These are phyloP conservation scores for Echinarachnius parma DNA, from an alignment of 53 echinoderm and acorn worm genomes.

Conservation along the genomic window DNA sequence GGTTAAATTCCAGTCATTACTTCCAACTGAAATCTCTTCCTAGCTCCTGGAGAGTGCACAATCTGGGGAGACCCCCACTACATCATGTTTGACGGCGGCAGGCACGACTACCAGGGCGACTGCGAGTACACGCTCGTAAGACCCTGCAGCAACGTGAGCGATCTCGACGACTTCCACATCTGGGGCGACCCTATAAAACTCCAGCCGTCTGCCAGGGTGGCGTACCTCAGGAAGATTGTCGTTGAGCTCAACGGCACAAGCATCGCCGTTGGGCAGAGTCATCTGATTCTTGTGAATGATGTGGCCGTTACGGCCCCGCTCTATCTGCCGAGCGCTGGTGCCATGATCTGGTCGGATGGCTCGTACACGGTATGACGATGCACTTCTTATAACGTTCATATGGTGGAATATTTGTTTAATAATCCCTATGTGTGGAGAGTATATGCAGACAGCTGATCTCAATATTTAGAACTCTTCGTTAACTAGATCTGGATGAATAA, in stretches of 20 bases:
- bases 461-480: too few relatives aligned
- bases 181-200: slow-evolving; percentile 61
- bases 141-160: slow-evolving; percentile 26
- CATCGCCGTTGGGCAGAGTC: slow-evolving; percentile 45
- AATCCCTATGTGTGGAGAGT: too few relatives aligned
- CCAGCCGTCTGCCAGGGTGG: slow-evolving; percentile 58
- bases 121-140: slow-evolving; percentile 74
- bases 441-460: too few relatives aligned
- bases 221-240: slow-evolving; percentile 50
- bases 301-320: slow-evolving; percentile 9
- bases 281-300: slow-evolving; percentile 47
- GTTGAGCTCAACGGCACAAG: slow-evolving; percentile 38
- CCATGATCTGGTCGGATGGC: not conserved
- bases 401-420: too few relatives aligned
- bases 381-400: not conserved
- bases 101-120: slow-evolving; percentile 71
- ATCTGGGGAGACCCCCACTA: slow-evolving; percentile 80
- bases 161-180: slow-evolving; percentile 54
- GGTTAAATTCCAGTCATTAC: too few relatives aligned
- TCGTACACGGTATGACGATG: slow-evolving; percentile 20
- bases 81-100: slow-evolving; percentile 58
- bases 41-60: slow-evolving; percentile 52
- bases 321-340: slow-evolving; percentile 16
- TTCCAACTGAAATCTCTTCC: too few relatives aligned
- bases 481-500: too few relatives aligned